Conservation (phyloP, 2,113 vertebrate species). For the Paratilapia polleni region DNA sequence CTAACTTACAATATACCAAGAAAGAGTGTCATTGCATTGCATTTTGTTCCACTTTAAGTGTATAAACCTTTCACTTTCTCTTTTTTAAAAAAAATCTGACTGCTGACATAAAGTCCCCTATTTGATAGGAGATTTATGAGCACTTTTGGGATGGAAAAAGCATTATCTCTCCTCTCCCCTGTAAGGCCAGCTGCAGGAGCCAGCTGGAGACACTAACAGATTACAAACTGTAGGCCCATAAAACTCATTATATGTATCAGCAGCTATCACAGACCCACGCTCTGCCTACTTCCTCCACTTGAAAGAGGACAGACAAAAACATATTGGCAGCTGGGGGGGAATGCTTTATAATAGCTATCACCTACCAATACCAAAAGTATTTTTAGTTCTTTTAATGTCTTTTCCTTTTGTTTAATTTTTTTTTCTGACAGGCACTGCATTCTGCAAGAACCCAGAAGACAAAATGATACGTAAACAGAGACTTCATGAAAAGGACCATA, state of each 20-base stretch:
- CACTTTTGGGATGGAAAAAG: slow-evolving; percentile 32
- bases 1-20: not conserved
- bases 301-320: slow-evolving; percentile 9
- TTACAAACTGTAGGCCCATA: slow-evolving; percentile 17
- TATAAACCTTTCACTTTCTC: not conserved
- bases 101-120: slow-evolving; percentile 4
- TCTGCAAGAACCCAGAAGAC: not conserved
- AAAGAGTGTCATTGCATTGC: not conserved
- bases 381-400: not conserved
- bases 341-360: not conserved
- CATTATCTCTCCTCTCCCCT: not conserved
- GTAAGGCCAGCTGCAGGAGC: not conserved
- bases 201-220: slow-evolving; percentile 36
- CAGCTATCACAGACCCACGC: slow-evolving; percentile 1
- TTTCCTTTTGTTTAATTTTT: not conserved
- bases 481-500: not conserved
- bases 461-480: not conserved
- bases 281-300: slow-evolving; percentile 11
- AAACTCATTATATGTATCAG: slow-evolving; percentile 27
- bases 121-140: slow-evolving; percentile 20
- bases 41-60: not conserved
- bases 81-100: not conserved
- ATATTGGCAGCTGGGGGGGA: slow-evolving; percentile 14
- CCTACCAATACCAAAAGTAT: not conserved
- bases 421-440: not conserved